phyloP scores from a whole-genome alignment of 1,140 invertebrate species.

The Teleogryllus occipitalis region DNA sequence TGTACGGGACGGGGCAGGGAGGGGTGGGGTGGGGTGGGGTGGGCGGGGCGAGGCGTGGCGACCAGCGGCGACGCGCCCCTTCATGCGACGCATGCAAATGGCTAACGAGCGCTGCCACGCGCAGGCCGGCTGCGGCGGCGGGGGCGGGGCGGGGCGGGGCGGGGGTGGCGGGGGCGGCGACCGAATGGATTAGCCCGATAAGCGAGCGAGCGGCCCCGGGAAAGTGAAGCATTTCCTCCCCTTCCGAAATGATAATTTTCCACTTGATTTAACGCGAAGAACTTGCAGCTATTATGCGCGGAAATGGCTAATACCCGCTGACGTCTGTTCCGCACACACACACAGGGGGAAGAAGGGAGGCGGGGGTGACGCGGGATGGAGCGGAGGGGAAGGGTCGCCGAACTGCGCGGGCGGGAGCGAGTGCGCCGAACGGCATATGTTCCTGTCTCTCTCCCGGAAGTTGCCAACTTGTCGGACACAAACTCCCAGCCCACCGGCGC shows the following conservation, averaged over 20 bases:
- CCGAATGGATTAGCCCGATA: not conserved
- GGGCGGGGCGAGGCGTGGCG: no score
- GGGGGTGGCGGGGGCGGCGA: not conserved
- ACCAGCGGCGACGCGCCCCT: no score
- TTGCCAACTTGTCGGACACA: not conserved
- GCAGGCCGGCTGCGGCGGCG: no score
- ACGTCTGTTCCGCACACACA: not conserved
- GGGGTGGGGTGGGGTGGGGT: no score
- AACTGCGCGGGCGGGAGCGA: not conserved
- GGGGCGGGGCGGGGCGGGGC: no score
- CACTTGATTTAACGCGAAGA: constrained; percentile 4
- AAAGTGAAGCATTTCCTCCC: not conserved
- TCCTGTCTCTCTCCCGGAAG: not conserved
- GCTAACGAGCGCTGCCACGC: no score
- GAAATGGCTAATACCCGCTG: not conserved
- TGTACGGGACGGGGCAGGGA: no score
- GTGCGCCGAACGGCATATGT: not conserved
- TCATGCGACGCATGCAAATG: no score
- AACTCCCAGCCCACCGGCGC: not conserved
- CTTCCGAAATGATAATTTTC: not conserved
- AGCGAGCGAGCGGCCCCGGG: not conserved
- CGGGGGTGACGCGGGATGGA: not conserved
- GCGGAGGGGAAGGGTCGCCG: not conserved
- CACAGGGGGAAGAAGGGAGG: not conserved
- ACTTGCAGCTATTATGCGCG: not conserved